These are phyloP conservation scores for Octodon degus DNA, from an alignment of 2,113 vertebrate genomes.

Conservation along the genomic window DNA sequence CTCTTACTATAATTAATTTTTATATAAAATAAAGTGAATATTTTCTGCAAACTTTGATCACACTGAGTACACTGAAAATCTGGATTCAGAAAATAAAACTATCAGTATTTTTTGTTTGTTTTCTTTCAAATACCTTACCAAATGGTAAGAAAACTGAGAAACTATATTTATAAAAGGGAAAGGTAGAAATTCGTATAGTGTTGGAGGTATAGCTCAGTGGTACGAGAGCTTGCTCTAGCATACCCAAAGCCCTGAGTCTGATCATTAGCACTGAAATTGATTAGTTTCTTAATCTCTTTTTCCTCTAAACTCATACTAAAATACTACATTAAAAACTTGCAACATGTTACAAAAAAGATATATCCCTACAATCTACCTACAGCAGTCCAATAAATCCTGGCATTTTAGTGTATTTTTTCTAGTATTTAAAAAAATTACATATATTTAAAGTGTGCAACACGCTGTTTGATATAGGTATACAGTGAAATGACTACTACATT, in stretches of 20 bases:
- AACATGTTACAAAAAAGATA: background rate
- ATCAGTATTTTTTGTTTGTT: background rate
- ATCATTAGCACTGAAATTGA: background rate
- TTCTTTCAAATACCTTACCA: background rate
- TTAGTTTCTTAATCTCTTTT: background rate
- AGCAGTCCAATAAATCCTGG: background rate
- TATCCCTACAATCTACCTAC: background rate
- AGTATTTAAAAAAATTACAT: background rate
- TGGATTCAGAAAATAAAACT: background rate
- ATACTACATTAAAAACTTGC: constrained; percentile 10
- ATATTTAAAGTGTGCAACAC: background rate
- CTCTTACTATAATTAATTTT: background rate
- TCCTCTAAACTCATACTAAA: background rate
- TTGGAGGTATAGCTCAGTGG: background rate
- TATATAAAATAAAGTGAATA: background rate
- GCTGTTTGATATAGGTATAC: background rate
- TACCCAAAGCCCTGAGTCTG: background rate
- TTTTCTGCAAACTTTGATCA: background rate
- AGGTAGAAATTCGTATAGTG: background rate
- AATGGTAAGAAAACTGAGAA: background rate
- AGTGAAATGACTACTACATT: background rate
- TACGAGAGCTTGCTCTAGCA: background rate
- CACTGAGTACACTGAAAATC: background rate
- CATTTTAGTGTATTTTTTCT: background rate
- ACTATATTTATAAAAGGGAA: background rate